Evolutionary conservation across 2,113 vertebrate species (phyloP).

Genomic region (Aphyosemion australe): DNA sequence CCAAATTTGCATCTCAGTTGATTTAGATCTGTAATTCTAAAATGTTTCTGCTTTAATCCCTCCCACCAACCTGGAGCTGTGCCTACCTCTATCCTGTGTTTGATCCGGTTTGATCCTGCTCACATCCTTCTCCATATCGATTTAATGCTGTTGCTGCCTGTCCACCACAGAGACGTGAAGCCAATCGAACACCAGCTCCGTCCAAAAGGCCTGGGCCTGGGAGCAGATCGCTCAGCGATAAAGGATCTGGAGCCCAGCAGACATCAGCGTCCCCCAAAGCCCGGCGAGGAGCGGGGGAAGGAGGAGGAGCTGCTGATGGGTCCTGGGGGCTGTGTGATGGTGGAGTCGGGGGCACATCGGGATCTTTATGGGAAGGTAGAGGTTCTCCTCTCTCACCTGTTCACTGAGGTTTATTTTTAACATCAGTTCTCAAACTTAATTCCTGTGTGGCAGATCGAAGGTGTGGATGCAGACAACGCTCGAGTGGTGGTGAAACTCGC

Average conservation of each 20-base stretch:
- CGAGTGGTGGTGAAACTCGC: slow-evolving; percentile 86
- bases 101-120: slow-evolving; percentile 8
- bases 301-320: slow-evolving; percentile 81
- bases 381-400: not conserved
- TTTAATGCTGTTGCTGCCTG: slow-evolving; percentile 2
- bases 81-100: slow-evolving; percentile 1
- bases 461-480: slow-evolving; percentile 88
- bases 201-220: slow-evolving; percentile 88
- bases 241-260: slow-evolving; percentile 76
- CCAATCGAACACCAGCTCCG: slow-evolving; percentile 84
- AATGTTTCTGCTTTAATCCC: not conserved
- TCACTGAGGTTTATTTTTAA: not conserved
- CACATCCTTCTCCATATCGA: slow-evolving; percentile 4
- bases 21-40: too few species aligned
- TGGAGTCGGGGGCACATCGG: slow-evolving; percentile 84
- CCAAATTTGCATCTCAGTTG: too few species aligned
- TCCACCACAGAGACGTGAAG: slow-evolving; percentile 81
- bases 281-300: slow-evolving; percentile 77
- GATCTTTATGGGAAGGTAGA: slow-evolving; percentile 88
- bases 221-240: slow-evolving; percentile 82
- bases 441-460: slow-evolving; percentile 81
- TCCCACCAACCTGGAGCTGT: not conserved
- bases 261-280: slow-evolving; percentile 70
- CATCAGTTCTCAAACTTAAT: not conserved
- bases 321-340: slow-evolving; percentile 79